These are phyloP conservation scores for Salmo trutta DNA, from an alignment of 2,797 vertebrate genomes.

Conservation along the genomic window DNA sequence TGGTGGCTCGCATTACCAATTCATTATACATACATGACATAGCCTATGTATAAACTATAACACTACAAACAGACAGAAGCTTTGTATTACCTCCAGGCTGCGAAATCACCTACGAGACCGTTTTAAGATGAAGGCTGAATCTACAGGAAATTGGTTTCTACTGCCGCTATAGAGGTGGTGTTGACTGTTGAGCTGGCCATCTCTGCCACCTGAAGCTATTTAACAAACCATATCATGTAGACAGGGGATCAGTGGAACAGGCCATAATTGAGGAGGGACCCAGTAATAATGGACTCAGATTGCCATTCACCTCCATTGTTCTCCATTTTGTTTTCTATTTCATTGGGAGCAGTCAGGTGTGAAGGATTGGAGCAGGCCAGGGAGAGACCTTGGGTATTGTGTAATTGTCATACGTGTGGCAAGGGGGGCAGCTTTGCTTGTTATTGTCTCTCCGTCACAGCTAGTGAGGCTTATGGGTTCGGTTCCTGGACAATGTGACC, in stretches of 20 bases:
- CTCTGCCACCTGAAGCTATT: neutral
- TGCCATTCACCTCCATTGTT: neutral
- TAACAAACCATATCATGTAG: neutral
- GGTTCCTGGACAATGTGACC: neutral
- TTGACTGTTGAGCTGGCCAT: neutral
- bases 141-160: neutral
- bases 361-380: constrained; percentile 21
- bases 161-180: neutral
- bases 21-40: neutral
- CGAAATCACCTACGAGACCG: neutral
- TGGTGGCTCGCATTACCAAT: neutral
- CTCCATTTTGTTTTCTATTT: neutral
- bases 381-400: constrained; percentile 9
- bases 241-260: neutral
- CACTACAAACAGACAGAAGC: neutral
- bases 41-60: constrained; percentile 1
- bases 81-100: neutral
- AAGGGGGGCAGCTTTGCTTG: neutral
- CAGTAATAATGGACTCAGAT: neutral
- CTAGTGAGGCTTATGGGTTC: neutral
- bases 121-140: neutral
- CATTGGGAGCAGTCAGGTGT: constrained; percentile 1
- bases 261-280: neutral
- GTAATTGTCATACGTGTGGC: neutral
- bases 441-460: neutral